Base-by-base conservation (phyloP, 2,113 vertebrate genomes). In the Sula dactylatra region DNA sequence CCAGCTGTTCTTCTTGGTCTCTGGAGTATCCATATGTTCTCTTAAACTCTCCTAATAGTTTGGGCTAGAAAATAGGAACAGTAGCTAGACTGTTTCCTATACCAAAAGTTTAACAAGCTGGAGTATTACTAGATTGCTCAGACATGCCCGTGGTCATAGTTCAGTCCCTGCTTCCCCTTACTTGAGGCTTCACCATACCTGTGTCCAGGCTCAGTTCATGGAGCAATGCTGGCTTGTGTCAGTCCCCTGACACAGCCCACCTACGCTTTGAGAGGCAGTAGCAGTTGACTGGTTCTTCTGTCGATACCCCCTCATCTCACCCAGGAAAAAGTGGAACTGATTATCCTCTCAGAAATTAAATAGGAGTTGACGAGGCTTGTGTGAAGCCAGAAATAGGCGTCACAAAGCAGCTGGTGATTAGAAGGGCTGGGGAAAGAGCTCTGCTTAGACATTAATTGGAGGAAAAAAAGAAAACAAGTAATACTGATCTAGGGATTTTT, bases 1-100 rank as follows among this genome's bases (percentile, higher is more conserved):
- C 44, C 91, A 95, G 86, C 89, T 96, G 91, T 67, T 94, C 44
- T 64, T 71, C 65, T 45, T 42, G 21, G 69, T 91, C 93, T 94
- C 94, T 93, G 52, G 86, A 71, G 93, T 49, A 94, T 71, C 72
- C 54, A 11, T 19, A 10, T 56, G 64, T 40, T 83, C 55, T 65
- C 72, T 94, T 55, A 66, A 93, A 71, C 50, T 71, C 72, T 81
- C 34, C 27, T 84, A 78, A 78, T 72, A 54, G 44, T 67, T 88
- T 79, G 82, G 86, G 50, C 72, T 81, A 47, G 64, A 50, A 95
- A 81, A 95, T 2, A 92, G 50, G 42, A 42, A 54, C 56, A 67
- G 88, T 66, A 94, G 59, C 64, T 73, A 47, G 26, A 10, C 3
- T 32, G 11, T 47, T 94, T 94, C 83, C 73, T 65, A 71, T 27